phyloP scores from a whole-genome alignment of 23 tunicate genomes.

The Ascidia mentula region DNA sequence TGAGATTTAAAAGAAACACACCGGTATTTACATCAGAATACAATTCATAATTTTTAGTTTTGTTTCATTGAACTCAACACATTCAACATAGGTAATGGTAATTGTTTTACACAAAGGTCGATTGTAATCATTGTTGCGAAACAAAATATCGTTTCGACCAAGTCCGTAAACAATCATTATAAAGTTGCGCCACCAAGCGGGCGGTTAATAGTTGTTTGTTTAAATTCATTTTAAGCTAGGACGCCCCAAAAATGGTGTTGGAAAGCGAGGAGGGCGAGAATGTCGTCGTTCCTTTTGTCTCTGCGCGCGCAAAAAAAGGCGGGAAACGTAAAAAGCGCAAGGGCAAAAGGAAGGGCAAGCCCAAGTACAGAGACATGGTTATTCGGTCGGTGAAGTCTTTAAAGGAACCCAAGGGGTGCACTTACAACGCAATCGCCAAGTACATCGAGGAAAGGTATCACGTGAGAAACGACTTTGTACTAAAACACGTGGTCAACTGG shows the following conservation, averaged over 20 bases:
- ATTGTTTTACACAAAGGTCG: too few relatives aligned
- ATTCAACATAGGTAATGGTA: too few relatives aligned
- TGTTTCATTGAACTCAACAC: too few relatives aligned
- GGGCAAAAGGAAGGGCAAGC: constrained; percentile 19
- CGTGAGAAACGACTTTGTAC: constrained; percentile 59
- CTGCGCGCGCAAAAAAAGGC: constrained; percentile 18
- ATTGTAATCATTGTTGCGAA: background rate
- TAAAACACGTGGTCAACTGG: constrained; percentile 76
- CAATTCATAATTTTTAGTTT: too few relatives aligned
- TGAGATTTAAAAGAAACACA: too few relatives aligned
- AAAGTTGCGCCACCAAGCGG: constrained; percentile 6
- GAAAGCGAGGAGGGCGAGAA: background rate
- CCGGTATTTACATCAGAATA: too few relatives aligned
- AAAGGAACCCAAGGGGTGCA: constrained; percentile 56
- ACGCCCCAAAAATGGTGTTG: constrained; percentile 50
- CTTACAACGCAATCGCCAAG: constrained; percentile 39
- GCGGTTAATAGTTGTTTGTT: constrained; percentile 1
- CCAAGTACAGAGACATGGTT: constrained; percentile 83
- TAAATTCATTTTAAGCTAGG: constrained; percentile 7
- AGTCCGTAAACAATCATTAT: background rate
- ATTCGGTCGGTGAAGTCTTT: constrained; percentile 42
- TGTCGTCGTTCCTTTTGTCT: constrained; percentile 18
- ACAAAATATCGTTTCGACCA: constrained; percentile 22
- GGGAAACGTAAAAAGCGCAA: background rate
- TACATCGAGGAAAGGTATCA: constrained; percentile 55